These are phyloP conservation scores for Morinoia aosen DNA, from an alignment of 2,888 invertebrate species.

Conservation along the genomic window DNA sequence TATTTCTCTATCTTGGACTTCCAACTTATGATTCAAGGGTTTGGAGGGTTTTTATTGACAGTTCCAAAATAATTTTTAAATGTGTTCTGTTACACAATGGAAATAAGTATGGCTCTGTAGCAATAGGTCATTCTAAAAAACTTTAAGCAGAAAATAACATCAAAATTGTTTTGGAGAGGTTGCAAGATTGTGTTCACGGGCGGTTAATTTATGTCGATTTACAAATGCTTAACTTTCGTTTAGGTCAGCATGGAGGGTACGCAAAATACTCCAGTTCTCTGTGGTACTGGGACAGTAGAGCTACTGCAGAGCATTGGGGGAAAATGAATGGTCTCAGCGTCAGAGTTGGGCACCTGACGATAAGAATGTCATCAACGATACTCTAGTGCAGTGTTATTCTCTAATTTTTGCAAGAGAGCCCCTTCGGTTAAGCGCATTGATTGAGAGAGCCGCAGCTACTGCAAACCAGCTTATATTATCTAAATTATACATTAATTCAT, in stretches of 20 bases:
- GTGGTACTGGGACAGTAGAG: constrained; percentile 53
- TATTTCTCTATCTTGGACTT: constrained; percentile 18
- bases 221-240: constrained; percentile 31
- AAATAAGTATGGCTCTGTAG: constrained; percentile 25
- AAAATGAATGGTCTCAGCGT: constrained; percentile 36
- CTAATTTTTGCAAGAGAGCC: too few relatives aligned
- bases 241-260: constrained; percentile 47
- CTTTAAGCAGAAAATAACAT: not conserved
- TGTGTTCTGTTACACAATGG: constrained; percentile 53
- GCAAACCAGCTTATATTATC: too few relatives aligned
- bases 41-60: constrained; percentile 55
- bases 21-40: constrained; percentile 39
- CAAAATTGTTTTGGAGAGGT: constrained; percentile 50
- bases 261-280: constrained; percentile 49
- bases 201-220: constrained; percentile 50
- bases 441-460: too few relatives aligned
- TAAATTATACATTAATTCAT: too few relatives aligned
- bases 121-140: constrained; percentile 15
- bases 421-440: too few relatives aligned
- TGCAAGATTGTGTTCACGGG: constrained; percentile 8
- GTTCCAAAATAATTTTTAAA: constrained; percentile 56
- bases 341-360: constrained; percentile 8
- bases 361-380: constrained; percentile 35
- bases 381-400: too few relatives aligned
- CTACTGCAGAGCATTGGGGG: constrained; percentile 47